Percentiles rank a stretch among this genome's conserved stretches.
These are phyloP conservation scores for Trileptium ribeirensis DNA, from an alignment of 2,888 invertebrate species.

Conservation along the genomic window DNA sequence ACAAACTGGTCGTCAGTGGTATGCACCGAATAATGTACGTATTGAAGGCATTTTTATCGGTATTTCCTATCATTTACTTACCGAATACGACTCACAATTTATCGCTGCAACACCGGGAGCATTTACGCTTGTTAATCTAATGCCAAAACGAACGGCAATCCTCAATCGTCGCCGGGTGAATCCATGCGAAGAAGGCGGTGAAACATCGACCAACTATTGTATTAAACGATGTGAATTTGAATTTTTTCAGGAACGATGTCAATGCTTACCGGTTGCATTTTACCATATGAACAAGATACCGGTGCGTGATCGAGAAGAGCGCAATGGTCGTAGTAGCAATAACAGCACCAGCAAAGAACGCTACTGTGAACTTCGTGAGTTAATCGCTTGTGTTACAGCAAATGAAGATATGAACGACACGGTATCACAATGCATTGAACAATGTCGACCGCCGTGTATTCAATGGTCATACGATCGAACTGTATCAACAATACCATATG, in stretches of 20 bases:
- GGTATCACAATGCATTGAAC: background rate
- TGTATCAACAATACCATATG: slow-evolving; percentile 11
- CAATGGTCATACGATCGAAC: slow-evolving; percentile 13
- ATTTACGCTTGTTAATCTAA: slow-evolving; percentile 5
- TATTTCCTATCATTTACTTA: background rate
- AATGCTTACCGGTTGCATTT: slow-evolving; percentile 2
- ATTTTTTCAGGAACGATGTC: background rate
- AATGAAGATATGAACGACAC: background rate
- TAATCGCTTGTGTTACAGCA: background rate
- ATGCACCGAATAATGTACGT: background rate
- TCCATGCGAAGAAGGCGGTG: background rate
- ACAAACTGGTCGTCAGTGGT: background rate
- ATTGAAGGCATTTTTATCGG: slow-evolving; percentile 18
- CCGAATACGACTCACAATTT: slow-evolving; percentile 17
- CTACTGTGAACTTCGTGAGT: background rate
- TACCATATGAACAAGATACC: background rate
- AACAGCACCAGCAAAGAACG: background rate
- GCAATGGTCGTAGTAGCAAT: no score
- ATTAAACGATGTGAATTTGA: background rate
- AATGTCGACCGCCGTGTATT: slow-evolving; percentile 4
- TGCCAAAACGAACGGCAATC: background rate
- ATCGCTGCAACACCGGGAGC: slow-evolving; percentile 8
- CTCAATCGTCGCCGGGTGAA: background rate
- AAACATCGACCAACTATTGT: background rate
- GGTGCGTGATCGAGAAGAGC: no score